Evolutionary conservation across 2,888 invertebrate species (phyloP).

Genomic region (Barypeithes pellucidus): DNA sequence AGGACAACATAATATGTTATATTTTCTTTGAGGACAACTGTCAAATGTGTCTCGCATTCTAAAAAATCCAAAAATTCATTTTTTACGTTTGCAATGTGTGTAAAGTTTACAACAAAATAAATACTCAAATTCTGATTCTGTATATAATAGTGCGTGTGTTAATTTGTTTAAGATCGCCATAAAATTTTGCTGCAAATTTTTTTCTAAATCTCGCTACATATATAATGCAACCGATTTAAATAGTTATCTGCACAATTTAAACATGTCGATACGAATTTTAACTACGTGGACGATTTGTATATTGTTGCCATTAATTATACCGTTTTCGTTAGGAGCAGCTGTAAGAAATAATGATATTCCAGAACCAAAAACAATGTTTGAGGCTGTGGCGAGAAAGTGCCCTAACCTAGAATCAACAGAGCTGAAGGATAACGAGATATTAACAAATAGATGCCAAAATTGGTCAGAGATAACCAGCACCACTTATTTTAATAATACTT

Average conservation of each 20-base stretch:
- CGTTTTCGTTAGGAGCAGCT: neutral
- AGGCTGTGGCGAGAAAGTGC: constrained; percentile 25
- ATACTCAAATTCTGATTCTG: no score
- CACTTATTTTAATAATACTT: constrained; percentile 26
- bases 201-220: neutral
- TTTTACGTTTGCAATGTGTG: no score
- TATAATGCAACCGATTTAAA: constrained; percentile 8
- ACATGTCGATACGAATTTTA: constrained; percentile 17
- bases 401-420: constrained; percentile 28
- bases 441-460: constrained; percentile 52
- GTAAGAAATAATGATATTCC: neutral
- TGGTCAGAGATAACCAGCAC: constrained; percentile 51
- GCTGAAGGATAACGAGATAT: constrained; percentile 29
- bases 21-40: no score
- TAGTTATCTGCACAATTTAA: neutral
- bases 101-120: no score
- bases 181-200: neutral
- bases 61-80: no score
- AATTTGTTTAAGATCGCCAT: neutral
- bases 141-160: no score
- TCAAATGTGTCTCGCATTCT: no score
- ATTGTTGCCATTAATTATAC: neutral
- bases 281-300: constrained; percentile 38
- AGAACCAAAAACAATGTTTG: constrained; percentile 13
- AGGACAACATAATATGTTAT: no score